Base-by-base conservation (phyloP, 2,797 vertebrate species). In the Jordanella pulchra region DNA sequence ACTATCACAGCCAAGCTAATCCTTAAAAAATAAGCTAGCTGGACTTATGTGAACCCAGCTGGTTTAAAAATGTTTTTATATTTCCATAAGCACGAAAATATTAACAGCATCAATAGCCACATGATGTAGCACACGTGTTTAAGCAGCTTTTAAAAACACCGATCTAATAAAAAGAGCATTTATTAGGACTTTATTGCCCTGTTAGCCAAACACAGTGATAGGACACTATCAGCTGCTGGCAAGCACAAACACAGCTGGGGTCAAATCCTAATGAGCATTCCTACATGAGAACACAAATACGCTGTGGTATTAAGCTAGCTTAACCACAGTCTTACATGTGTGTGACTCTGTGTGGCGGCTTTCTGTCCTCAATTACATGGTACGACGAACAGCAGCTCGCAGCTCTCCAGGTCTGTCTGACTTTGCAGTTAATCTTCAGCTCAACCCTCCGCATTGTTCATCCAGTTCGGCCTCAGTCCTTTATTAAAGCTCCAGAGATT, bases 221-320 rank as follows among this genome's bases (percentile, higher is more conserved):
- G 75, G 65, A 64, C 75, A 45, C 79, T 42, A 68, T 58, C 78
- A 84, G 81, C 84, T 87, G 83, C 27, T 66, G 65, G 67, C 65
- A 64, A 56, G 60, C 78, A 81, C 65, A 73, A 72, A 82, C 79
- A 83, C 89, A 92, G 91, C 89, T 92, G 89, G 75, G 79, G 81
- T 72, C 78, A 84, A 83, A 81, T 84, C 71, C 73, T 89, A 88
- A 92, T 85, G 84, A 87, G 86, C 86, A 86, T 89, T 88, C 90
- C 89, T 66, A 84, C 71, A 42, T 67, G 73, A 84, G 87, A 93
- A 90, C 67, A 70, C 84, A 93, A 92, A 93, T 92, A 92, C 89
- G 82, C 85, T 81, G 78, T 67, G 84, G 85, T 91, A 75, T 65
- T 47, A n/a, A 55, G 65, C 81, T 76, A 75, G 60, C 15, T 61